Percentiles rank a stretch among this genome's conserved stretches.
Evolutionary conservation across 2,797 vertebrate genomes (phyloP).

Genomic region (Linurgus olivaceus): DNA sequence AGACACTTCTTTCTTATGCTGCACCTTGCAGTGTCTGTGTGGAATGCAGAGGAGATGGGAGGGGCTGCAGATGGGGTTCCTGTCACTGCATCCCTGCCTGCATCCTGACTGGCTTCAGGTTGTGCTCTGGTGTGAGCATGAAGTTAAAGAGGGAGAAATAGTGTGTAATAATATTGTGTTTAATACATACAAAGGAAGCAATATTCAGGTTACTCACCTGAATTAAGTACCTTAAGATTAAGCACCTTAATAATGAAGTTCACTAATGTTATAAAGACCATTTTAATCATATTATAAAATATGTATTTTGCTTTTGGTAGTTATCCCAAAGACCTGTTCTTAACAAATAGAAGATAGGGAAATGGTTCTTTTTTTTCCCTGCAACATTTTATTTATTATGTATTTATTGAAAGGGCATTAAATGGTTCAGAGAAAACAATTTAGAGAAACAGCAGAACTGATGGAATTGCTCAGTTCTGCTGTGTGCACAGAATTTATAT

Average conservation of each 20-base stretch:
- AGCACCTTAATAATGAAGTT: not conserved
- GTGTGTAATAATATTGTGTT: not conserved
- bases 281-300: not conserved
- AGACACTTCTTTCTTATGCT: not conserved
- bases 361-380: not conserved
- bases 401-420: not conserved
- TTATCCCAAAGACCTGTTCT: not conserved
- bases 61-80: not conserved
- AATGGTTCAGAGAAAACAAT: slow-evolving; percentile 19
- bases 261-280: not conserved
- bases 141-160: not conserved
- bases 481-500: not conserved
- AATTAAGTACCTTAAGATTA: not conserved
- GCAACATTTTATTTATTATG: not conserved
- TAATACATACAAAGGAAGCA: not conserved
- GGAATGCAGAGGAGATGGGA: not conserved
- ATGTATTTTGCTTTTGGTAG: not conserved
- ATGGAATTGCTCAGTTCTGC: not conserved
- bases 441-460: not conserved
- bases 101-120: not conserved
- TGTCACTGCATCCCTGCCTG: not conserved
- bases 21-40: not conserved
- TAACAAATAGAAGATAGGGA: not conserved
- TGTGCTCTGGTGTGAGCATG: not conserved
- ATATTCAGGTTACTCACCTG: not conserved